Percentiles rank a stretch among this genome's conserved stretches.
Evolutionary conservation across 2,888 invertebrate species (phyloP).

Genomic region (Icerya purchasi): DNA sequence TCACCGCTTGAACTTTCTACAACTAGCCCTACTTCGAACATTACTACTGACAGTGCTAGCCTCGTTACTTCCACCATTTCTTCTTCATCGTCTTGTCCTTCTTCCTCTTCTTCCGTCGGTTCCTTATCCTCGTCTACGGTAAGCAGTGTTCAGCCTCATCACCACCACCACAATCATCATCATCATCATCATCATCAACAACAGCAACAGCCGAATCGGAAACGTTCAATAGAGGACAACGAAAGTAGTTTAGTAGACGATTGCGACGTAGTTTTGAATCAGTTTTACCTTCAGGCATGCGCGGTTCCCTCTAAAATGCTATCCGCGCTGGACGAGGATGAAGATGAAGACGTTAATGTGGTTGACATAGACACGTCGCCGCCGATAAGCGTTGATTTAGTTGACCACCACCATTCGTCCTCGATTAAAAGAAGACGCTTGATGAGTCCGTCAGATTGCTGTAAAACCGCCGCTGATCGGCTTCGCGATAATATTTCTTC

Average conservation of each 20-base stretch:
- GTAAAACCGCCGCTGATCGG: constrained; percentile 17
- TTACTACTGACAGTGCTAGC: not conserved
- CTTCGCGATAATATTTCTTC: constrained; percentile 13
- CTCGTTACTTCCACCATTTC: not conserved
- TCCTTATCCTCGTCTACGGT: too few species aligned
- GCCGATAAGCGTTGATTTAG: not conserved
- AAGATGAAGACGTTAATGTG: constrained; percentile 28
- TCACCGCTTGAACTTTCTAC: too few species aligned
- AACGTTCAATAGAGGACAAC: not conserved
- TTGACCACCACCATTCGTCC: not conserved
- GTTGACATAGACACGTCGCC: constrained; percentile 23
- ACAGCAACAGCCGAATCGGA: not conserved
- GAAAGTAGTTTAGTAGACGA: not conserved
- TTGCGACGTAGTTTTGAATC: constrained; percentile 46
- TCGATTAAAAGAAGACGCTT: not conserved
- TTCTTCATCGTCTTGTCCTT: not conserved
- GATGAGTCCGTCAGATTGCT: not conserved
- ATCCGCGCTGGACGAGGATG: constrained; percentile 35
- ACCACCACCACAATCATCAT: too few species aligned
- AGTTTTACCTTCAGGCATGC: constrained; percentile 47
- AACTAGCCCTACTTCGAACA: constrained; percentile 5
- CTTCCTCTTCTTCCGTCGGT: not conserved
- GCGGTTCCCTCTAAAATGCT: constrained; percentile 8
- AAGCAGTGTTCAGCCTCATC: too few species aligned
- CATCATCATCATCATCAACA: not conserved